Evolutionary conservation across 2,888 invertebrate genomes (phyloP).

Genomic region (Ichneumoninae sp.): DNA sequence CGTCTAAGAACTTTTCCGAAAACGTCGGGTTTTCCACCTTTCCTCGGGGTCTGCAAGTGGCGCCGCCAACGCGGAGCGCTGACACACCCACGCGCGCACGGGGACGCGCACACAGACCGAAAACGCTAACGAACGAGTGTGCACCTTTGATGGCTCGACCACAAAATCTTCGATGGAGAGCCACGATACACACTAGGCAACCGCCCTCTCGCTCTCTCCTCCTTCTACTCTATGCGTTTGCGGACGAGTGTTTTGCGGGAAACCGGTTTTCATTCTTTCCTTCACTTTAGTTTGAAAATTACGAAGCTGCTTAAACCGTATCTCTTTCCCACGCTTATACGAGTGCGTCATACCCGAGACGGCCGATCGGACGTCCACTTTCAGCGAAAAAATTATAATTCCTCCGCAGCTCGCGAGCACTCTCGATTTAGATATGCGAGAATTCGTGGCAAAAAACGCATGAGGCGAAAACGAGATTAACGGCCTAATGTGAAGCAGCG

Average conservation of each 20-base stretch:
- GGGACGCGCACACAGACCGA: conserved; percentile 35
- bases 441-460: conserved; percentile 11
- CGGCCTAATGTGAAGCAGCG: neutral
- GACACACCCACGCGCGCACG: conserved; percentile 31
- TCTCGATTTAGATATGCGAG: conserved; percentile 17
- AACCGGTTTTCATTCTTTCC: conserved; percentile 78
- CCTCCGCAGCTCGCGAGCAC: neutral
- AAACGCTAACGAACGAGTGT: conserved; percentile 34
- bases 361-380: conserved; percentile 40
- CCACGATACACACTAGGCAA: conserved; percentile 22
- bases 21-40: conserved; percentile 74
- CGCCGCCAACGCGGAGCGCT: conserved; percentile 16
- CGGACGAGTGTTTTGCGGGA: conserved; percentile 78
- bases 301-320: conserved; percentile 74
- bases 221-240: conserved; percentile 1
- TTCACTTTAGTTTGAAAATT: conserved; percentile 74
- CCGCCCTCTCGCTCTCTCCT: neutral
- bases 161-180: conserved; percentile 41
- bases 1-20: conserved; percentile 78
- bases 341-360: conserved; percentile 56
- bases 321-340: conserved; percentile 70
- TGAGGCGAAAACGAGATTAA: neutral
- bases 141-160: conserved; percentile 50
- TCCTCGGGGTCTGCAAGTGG: conserved; percentile 28
- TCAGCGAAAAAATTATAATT: conserved; percentile 41